Conservation (phyloP, 1,140 invertebrate genomes). For the Armadillidium nasatum region DNA sequence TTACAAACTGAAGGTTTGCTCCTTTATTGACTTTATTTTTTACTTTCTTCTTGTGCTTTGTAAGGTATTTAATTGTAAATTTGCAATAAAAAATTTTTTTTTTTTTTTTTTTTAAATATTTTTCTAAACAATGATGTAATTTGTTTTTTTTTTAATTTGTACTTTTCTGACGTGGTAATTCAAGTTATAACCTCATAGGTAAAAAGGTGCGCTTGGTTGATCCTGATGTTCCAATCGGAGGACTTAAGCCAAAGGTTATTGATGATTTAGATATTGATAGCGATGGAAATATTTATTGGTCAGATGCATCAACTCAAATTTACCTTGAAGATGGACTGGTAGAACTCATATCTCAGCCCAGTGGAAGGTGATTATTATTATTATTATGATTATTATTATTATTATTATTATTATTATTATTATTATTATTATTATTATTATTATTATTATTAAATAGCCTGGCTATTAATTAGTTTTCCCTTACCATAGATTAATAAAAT, state of each 20-base stretch:
- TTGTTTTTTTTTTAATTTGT: not conserved
- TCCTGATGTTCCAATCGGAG: slow-evolving; percentile 25
- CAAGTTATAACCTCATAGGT: slow-evolving; percentile 18
- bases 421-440: slow-evolving; percentile 20
- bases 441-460: not conserved
- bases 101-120: not conserved
- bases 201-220: slow-evolving; percentile 44
- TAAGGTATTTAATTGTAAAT: not conserved
- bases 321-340: slow-evolving; percentile 29
- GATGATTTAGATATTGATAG: slow-evolving; percentile 41
- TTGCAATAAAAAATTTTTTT: not conserved
- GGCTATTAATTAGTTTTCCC: not conserved
- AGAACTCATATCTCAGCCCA: slow-evolving; percentile 34
- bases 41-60: not conserved
- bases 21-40: not conserved
- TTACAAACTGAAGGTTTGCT: not conserved
- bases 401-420: slow-evolving; percentile 18
- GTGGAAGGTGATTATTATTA: slow-evolving; percentile 32
- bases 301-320: slow-evolving; percentile 31
- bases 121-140: too few species aligned
- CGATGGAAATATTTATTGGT: slow-evolving; percentile 44
- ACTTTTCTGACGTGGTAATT: not conserved
- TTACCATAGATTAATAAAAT: slow-evolving; percentile 59
- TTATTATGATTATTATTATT: not conserved
- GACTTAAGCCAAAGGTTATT: slow-evolving; percentile 24